Base-by-base conservation (phyloP, 2,888 invertebrate genomes). In the Acleris literana region DNA sequence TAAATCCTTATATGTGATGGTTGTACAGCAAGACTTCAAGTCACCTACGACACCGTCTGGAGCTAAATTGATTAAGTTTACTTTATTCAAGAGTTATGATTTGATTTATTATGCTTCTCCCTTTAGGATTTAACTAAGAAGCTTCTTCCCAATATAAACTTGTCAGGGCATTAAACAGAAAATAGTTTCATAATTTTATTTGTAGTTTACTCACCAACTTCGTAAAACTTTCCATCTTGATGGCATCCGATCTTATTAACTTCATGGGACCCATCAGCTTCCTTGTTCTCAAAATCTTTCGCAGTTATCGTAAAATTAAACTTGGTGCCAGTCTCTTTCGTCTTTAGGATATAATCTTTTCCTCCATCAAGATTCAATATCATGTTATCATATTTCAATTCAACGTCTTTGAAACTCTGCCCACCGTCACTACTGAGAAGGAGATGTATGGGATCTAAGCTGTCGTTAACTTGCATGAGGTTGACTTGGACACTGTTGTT, bases 401-500 rank as follows among this genome's bases (percentile, higher is more conserved):
- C 86, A 1, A 92, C 81, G 13, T 92, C 86, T 68, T 78, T 76
- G 69, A 86, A 92, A 1, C 84, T 78, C 51, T 76, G 80, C 25
- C 92, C 93, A 5, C 88, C 90, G 65, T 93, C 87, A 43, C 78
- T 84, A 68, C 92, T 92, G 0, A 93, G 71, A 4, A 90, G 77
- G 16, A 93, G 73, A 64, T 92, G 90, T 17, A 93, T 83, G 1
- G 91, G 90, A 58, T 88, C 86, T 46, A 84, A 76, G 9, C 82
- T 86, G 29, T 80, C 79, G 68, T 93, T 93, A 33, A 80, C 63
- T 44, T 90, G 88, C 68, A 88, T 89, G 0, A 93, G 74, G 69
- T 90, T 88, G 0, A 93, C 92, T 83, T 92, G 90, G 0, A 92
- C 92, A 1, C 87, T 88, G 69, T 93, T 92, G 69, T 93, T 93